Evolutionary conservation across 2,888 invertebrate species (phyloP).

Genomic region (Argyresthia goedartella): DNA sequence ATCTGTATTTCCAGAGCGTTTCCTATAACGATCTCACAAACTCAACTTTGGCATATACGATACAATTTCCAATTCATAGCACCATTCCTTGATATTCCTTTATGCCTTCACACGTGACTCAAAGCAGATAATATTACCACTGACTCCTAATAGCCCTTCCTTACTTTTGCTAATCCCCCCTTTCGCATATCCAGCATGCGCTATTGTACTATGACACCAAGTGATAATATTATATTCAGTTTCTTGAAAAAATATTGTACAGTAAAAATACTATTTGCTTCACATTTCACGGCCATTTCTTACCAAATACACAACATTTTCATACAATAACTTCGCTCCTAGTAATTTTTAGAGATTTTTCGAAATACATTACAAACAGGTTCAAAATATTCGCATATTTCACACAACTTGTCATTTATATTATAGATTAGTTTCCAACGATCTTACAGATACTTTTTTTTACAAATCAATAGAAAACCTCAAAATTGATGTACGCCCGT

Average conservation of each 20-base stretch:
- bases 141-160: too few relatives aligned
- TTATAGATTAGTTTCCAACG: too few relatives aligned
- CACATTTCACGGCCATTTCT: neutral
- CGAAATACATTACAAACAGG: neutral
- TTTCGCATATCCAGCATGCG: too few relatives aligned
- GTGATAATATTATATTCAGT: conserved; percentile 4
- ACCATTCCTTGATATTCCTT: conserved; percentile 34
- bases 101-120: conserved; percentile 16
- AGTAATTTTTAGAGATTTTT: neutral
- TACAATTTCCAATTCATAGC: conserved; percentile 17
- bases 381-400: neutral
- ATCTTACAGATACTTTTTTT: too few relatives aligned
- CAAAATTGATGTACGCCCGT: too few relatives aligned
- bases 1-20: too few relatives aligned
- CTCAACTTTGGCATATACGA: conserved; percentile 3
- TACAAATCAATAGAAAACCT: too few relatives aligned
- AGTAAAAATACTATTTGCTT: conserved; percentile 5
- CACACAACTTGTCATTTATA: too few relatives aligned
- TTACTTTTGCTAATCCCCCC: too few relatives aligned
- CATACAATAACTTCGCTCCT: neutral
- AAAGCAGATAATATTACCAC: too few relatives aligned
- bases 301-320: neutral
- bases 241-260: conserved; percentile 7
- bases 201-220: too few relatives aligned
- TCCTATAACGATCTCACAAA: conserved; percentile 21